Evolutionary conservation across 1,140 invertebrate genomes (phyloP), one percentile per base, ranked within the genome.

Genomic region (Campodea augens): DNA sequence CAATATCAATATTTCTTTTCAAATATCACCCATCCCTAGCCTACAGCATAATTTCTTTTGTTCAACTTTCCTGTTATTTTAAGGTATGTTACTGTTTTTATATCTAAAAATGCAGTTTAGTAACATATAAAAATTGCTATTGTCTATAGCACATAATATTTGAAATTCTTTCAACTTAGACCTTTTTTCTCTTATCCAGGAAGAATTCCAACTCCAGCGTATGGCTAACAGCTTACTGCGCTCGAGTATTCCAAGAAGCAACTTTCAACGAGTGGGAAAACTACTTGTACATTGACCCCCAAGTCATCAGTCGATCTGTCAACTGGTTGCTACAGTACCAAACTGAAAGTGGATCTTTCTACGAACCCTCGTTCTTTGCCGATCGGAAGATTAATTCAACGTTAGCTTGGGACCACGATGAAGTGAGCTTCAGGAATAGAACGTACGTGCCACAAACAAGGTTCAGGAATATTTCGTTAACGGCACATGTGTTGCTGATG

Each of bases 241-340:
- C 81, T 0, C 69, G 82, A 47, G 72, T 87, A 20, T 79, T 91
- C 58, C 80, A 88, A 57, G 84, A 89, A 55, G 84, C 86, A 0
- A 86, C 78, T 25, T 89, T 89, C 60, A 83, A 86, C 52, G 87
- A 91, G 58, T 91, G 85, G 85, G 86, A 92, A 66, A 88, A 88
- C 59, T 88, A 77, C 55, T 74, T 92, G 12, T 90, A 84, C 57
- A 88, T 91, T 47, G 87, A 92, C 63, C 78, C 82, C 0, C 62
- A 71, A 21, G 78, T 90, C 0, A 86, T 90, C 52, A 68, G 74
- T 1, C 74, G 76, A 56, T 72, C 84, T 4, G 75, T 88, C 10
- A 63, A 69, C 1, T 91, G 83, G 83, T 58, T 90, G 1, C 55
- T 90, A 44, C 65, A 76, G 42, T 80, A 86, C 62, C 86, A 90